Evolutionary conservation across 2,797 vertebrate genomes (phyloP).

Genomic region (Cyclopterus lumpus): DNA sequence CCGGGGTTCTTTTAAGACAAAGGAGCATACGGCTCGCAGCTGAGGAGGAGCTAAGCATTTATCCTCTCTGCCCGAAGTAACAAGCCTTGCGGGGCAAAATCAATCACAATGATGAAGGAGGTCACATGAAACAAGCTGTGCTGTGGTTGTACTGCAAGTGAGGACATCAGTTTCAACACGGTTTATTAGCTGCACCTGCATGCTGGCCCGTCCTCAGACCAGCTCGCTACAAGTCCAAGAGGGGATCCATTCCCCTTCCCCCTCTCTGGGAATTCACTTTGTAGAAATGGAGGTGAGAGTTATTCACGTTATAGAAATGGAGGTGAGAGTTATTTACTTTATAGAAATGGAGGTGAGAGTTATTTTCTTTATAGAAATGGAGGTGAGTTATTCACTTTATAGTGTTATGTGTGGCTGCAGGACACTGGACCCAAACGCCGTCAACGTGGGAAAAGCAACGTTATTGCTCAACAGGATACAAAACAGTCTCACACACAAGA

Average conservation of each 20-base stretch:
- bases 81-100: conserved; percentile 41
- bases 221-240: neutral
- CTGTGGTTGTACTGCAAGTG: conserved; percentile 13
- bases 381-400: neutral
- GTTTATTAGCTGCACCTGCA: conserved; percentile 41
- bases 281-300: neutral
- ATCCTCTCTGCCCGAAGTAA: conserved; percentile 14
- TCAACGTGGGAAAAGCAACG: no score
- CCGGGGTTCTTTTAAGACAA: neutral
- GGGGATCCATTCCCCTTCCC: neutral
- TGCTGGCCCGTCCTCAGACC: conserved; percentile 7
- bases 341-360: neutral
- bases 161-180: conserved; percentile 29
- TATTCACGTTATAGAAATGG: no score
- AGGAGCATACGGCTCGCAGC: neutral
- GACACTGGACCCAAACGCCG: no score
- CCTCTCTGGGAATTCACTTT: fast-evolving
- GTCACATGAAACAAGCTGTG: conserved; percentile 49
- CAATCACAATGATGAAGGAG: conserved; percentile 49
- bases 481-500: no score
- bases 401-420: no score
- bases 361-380: neutral
- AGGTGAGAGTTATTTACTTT: neutral
- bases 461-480: no score
- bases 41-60: conserved; percentile 9